Evolutionary conservation across 2,797 vertebrate species (phyloP), one percentile per base, ranked within the genome.

Genomic region (Manis javanica): DNA sequence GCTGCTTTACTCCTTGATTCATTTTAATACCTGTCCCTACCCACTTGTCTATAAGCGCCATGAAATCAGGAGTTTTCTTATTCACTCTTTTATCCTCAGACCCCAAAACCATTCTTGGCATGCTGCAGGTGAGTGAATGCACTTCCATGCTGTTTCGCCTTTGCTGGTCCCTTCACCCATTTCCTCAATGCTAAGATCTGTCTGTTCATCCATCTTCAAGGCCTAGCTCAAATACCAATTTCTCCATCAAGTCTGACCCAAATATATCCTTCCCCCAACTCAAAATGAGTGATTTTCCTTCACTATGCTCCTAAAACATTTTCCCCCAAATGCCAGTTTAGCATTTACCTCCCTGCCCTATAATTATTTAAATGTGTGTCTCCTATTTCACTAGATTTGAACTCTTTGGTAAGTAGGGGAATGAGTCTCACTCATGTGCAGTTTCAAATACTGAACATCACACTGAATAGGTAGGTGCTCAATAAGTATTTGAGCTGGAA

Each of bases 281-380:
- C 59, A 49, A 77, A 86, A 46, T 4, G 18, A 49, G 4, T 68
- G 51, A 39, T 42, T 82, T 77, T 84, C n/a, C 15, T 84, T 88
- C 37, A 63, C 55, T 68, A 24, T 63, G 34, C 8, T 29, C 42
- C 72, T 74, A 19, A 85, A 87, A 34, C 7, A n/a, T 77, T 68
- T 72, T 75, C 59, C 91, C 72, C 39, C 64, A 86, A 94, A 75
- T 90, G 46, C 13, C 71, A 34, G 13, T 66, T 92, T 69, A 79
- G 64, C 59, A 71, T 88, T 39, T 94, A 46, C 31, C 46, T 84
- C 49, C 31, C 64, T 81, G 26, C 51, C 49, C 23, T 29, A 26
- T 55, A 51, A 71, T 84, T 90, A 87, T 71, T 87, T 94, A 37
- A 15, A 69, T 88, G 42, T 9, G 12, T 87, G 13, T 63, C 61